Percentiles rank a stretch among this genome's conserved stretches.
Evolutionary conservation across 2,888 invertebrate species (phyloP).

Genomic region (Lycaena phlaeas): DNA sequence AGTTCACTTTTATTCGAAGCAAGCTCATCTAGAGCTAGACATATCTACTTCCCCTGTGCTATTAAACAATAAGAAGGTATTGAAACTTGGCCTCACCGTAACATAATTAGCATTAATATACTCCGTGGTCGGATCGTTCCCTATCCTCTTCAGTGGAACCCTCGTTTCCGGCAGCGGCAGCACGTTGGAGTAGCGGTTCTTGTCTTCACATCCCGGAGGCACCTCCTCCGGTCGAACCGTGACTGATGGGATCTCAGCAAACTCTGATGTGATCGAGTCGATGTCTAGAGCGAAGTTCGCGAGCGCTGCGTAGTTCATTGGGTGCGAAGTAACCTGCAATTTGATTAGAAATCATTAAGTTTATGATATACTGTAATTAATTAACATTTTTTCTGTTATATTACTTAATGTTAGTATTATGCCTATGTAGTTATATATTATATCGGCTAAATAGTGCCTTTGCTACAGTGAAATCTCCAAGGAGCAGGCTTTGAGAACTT

Average conservation of each 20-base stretch:
- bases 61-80: too few species aligned
- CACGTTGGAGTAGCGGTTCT: constrained; percentile 95
- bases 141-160: constrained; percentile 81
- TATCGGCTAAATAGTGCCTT: too few species aligned
- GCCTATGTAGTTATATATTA: too few species aligned
- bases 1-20: too few species aligned
- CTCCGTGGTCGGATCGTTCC: constrained; percentile 84
- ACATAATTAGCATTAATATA: constrained; percentile 96
- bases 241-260: constrained; percentile 84
- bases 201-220: constrained; percentile 89
- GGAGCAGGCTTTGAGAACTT: too few species aligned
- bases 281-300: constrained; percentile 81
- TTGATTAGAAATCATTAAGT: too few species aligned
- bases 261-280: constrained; percentile 85
- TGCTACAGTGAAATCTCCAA: too few species aligned
- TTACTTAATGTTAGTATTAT: too few species aligned
- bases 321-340: constrained; percentile 76
- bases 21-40: too few species aligned
- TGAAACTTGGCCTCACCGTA: constrained; percentile 78
- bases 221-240: constrained; percentile 86
- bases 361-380: too few species aligned
- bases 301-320: constrained; percentile 84
- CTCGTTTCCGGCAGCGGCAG: constrained; percentile 93
- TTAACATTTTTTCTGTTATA: too few species aligned
- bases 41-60: too few species aligned